A percentile compares a stretch with the other conserved stretches of the same genome.
Conservation (phyloP, 92 coral and sea anemone species). For the Actinostola sp. region DNA sequence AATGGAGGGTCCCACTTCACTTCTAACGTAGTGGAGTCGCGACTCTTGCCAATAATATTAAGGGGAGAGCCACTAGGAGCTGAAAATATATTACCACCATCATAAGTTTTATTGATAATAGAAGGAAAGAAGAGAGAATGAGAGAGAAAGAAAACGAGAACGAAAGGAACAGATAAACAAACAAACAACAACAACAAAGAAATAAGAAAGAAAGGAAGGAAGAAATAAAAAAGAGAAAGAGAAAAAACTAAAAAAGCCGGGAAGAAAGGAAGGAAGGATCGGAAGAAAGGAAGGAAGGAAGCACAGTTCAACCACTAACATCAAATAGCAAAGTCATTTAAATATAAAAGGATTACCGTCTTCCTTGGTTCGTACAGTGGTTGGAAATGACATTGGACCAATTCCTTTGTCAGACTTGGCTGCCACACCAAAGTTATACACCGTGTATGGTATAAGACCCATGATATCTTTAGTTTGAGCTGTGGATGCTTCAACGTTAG, state of each 20-base stretch:
- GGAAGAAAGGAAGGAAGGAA: not conserved
- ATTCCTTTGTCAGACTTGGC: constrained; percentile 79
- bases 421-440: constrained; percentile 81
- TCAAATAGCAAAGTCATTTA: not conserved
- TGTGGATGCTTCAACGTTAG: constrained; percentile 40
- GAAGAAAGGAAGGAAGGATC: not conserved
- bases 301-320: not conserved
- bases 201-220: not conserved
- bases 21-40: constrained; percentile 71
- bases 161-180: not conserved
- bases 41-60: constrained; percentile 66
- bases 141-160: not conserved
- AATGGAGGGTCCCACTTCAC: constrained; percentile 93
- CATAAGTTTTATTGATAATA: not conserved
- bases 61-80: constrained; percentile 87
- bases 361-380: constrained; percentile 75
- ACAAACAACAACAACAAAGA: not conserved
- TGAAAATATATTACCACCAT: constrained; percentile 6
- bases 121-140: not conserved
- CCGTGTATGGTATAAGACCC: constrained; percentile 75
- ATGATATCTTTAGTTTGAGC: constrained; percentile 53
- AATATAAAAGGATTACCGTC: constrained; percentile 59
- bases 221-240: not conserved
- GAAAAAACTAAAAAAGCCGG: not conserved
- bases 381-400: constrained; percentile 85